These are phyloP conservation scores for Denticeps clupeoides DNA, from an alignment of 2,797 vertebrate genomes.

Conservation along the genomic window DNA sequence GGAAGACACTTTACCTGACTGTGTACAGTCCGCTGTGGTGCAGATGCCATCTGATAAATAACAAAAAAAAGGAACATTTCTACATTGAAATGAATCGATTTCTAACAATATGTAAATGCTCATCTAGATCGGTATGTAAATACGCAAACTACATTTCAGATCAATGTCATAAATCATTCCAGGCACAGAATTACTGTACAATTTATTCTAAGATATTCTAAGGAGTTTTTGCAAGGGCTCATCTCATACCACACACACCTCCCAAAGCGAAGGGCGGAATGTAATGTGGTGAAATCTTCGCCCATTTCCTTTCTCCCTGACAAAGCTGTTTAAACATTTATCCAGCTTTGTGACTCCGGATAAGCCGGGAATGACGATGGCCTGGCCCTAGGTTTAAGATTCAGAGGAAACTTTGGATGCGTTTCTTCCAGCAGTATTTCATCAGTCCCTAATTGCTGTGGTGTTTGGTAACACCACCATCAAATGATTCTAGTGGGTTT, in stretches of 20 bases:
- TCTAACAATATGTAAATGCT: not conserved
- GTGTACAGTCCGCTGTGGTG: conserved; percentile 83
- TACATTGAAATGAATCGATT: not conserved
- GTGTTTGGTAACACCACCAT: too few species aligned
- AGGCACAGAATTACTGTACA: too few species aligned
- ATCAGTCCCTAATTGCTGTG: too few species aligned
- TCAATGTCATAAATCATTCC: too few species aligned
- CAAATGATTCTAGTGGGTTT: too few species aligned
- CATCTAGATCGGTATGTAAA: too few species aligned
- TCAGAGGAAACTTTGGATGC: too few species aligned
- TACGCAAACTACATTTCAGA: too few species aligned
- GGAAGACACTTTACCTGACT: conserved; percentile 71
- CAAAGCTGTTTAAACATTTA: conserved; percentile 21
- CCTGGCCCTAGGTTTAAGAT: too few species aligned
- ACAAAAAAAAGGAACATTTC: conserved; percentile 32
- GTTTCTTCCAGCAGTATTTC: too few species aligned
- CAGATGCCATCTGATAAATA: conserved; percentile 71
- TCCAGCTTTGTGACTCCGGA: not conserved
- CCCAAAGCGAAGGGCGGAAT: not conserved
- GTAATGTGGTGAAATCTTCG: conserved; percentile 1
- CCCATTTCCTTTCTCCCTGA: conserved; percentile 8
- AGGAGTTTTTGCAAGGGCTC: not conserved
- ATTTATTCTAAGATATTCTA: too few species aligned
- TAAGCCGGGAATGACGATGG: not conserved
- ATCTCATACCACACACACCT: not conserved